A percentile compares a stretch with the other conserved stretches of the same genome.
These are phyloP conservation scores for Macaria notata DNA, from an alignment of 2,888 invertebrate species.

Conservation along the genomic window DNA sequence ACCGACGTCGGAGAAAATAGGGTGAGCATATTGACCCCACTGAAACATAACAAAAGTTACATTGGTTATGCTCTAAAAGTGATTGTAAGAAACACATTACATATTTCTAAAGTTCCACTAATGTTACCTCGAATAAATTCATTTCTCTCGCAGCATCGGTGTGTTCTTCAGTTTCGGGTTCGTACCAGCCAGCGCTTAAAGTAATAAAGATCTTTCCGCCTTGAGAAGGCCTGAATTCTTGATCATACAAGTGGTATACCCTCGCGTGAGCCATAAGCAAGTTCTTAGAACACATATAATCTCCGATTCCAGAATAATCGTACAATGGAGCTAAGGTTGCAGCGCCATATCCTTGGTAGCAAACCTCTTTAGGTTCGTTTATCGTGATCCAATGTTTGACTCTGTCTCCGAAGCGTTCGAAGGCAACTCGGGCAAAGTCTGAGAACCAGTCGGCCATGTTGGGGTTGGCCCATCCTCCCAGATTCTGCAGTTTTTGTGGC, in stretches of 20 bases:
- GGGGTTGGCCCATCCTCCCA: slow-evolving; percentile 77
- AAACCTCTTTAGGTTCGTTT: slow-evolving; percentile 73
- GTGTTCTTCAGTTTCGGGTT: slow-evolving; percentile 55
- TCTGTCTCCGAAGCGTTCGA: slow-evolving; percentile 66
- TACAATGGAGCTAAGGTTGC: slow-evolving; percentile 12
- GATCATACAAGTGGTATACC: slow-evolving; percentile 58
- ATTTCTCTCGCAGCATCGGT: slow-evolving; percentile 50
- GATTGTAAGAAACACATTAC: no score
- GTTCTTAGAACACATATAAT: slow-evolving; percentile 70
- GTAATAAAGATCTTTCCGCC: slow-evolving; percentile 47
- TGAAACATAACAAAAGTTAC: slow-evolving; percentile 34
- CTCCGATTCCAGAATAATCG: slow-evolving; percentile 50
- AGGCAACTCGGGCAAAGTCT: slow-evolving; percentile 66
- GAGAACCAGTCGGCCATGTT: slow-evolving; percentile 66
- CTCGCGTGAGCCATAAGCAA: slow-evolving; percentile 77
- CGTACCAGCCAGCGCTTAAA: slow-evolving; percentile 44
- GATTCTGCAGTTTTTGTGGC: slow-evolving; percentile 70
- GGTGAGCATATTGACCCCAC: slow-evolving; percentile 67
- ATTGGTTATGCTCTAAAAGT: no score
- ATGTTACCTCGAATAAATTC: slow-evolving; percentile 43
- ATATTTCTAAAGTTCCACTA: no score
- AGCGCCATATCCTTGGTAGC: slow-evolving; percentile 62
- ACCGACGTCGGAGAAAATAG: slow-evolving; percentile 67
- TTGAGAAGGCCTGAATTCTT: slow-evolving; percentile 47
- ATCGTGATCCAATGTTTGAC: slow-evolving; percentile 79